phyloP scores from a whole-genome alignment of 2,888 invertebrate genomes.

The Ommatoiulus sabulosus region DNA sequence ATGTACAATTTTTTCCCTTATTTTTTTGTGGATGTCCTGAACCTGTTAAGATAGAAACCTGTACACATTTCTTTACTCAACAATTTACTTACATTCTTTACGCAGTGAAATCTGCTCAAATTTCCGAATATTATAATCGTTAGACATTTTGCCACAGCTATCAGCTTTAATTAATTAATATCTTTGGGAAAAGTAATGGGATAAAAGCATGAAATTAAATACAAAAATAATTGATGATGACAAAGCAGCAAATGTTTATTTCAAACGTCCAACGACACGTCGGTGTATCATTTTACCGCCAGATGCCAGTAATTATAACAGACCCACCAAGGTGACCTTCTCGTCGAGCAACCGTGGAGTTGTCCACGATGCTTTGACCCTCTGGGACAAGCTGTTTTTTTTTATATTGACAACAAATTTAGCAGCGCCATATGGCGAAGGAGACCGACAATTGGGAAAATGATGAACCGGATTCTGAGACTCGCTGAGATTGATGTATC shows the following conservation, averaged over 20 bases:
- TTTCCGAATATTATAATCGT: too few species aligned
- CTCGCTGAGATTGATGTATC: not conserved
- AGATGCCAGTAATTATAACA: conserved; percentile 1
- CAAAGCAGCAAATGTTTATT: conserved; percentile 3
- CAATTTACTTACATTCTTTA: too few species aligned
- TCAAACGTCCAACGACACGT: not conserved
- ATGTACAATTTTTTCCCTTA: not conserved
- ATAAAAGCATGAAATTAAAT: not conserved
- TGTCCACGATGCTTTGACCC: not conserved
- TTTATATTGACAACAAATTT: not conserved
- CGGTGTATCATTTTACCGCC: not conserved
- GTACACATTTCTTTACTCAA: too few species aligned
- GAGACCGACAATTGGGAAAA: not conserved
- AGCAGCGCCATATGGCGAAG: conserved; percentile 1
- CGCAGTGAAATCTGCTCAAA: too few species aligned
- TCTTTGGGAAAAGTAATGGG: not conserved
- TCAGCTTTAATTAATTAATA: not conserved
- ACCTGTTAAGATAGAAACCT: too few species aligned
- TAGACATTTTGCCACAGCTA: too few species aligned
- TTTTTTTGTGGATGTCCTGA: not conserved
- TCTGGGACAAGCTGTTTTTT: not conserved
- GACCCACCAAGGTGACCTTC: conserved; percentile 2
- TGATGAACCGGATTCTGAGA: not conserved
- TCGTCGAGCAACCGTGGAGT: not conserved
- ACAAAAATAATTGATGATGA: not conserved